A percentile compares a stretch with the other conserved stretches of the same genome.
Conservation (phyloP, 2,113 vertebrate species). For the Telmatochromis brichardi region DNA sequence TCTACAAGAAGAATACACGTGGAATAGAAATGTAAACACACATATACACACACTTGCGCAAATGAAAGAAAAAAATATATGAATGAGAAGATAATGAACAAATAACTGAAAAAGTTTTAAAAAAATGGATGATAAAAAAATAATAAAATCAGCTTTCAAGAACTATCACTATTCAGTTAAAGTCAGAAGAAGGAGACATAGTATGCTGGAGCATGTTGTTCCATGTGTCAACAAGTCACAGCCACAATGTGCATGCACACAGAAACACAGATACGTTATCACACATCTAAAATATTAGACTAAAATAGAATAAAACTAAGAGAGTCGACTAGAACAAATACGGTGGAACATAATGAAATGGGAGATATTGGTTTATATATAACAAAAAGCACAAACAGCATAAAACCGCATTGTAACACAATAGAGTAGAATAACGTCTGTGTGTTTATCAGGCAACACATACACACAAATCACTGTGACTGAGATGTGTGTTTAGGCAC, state of each 20-base stretch:
- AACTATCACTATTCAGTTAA: not conserved
- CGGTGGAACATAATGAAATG: not conserved
- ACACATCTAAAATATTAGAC: not conserved
- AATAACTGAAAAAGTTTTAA: not conserved
- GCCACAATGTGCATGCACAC: not conserved
- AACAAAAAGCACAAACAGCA: not conserved
- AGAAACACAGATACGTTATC: not conserved
- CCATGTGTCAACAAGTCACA: not conserved
- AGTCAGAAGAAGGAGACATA: not conserved
- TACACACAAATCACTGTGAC: not conserved
- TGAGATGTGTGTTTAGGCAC: constrained; percentile 35
- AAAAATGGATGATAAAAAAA: not conserved
- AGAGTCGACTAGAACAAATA: not conserved
- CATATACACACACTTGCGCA: not conserved
- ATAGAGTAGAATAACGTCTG: not conserved
- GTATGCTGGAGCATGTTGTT: not conserved
- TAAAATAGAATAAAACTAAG: not conserved
- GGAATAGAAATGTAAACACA: not conserved
- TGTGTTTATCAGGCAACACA: not conserved
- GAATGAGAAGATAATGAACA: not conserved
- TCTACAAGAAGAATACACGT: not conserved
- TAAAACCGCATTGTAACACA: not conserved
- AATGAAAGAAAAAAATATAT: not conserved
- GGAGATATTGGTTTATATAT: not conserved
- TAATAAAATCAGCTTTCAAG: not conserved